Percentiles rank a stretch among this genome's conserved stretches.
Evolutionary conservation across 2,113 vertebrate species (phyloP).

Genomic region (Lophochroa leadbeateri): DNA sequence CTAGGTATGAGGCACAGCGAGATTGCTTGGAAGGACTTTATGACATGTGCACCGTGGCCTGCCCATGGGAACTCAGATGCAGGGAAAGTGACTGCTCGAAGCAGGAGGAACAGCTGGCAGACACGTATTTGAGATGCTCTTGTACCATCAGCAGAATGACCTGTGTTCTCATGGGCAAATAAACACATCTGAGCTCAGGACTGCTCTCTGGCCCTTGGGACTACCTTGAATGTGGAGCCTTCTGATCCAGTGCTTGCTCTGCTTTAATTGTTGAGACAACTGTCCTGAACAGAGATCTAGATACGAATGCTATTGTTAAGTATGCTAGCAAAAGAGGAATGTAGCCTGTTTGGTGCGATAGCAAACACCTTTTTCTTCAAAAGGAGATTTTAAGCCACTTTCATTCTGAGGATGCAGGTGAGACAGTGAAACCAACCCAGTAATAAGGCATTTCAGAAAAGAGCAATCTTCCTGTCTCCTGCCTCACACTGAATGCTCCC

Average conservation of each 20-base stretch:
- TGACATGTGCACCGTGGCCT: rapidly evolving
- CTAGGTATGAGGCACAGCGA: neutral
- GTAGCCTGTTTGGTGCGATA: neutral
- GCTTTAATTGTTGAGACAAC: neutral
- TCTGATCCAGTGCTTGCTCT: neutral
- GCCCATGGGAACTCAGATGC: neutral
- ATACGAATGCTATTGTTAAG: neutral
- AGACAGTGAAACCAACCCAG: neutral
- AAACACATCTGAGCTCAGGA: constrained; percentile 1
- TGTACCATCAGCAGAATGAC: neutral
- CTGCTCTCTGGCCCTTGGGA: neutral
- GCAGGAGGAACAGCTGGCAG: neutral
- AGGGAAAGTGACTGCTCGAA: neutral
- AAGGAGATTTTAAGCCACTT: neutral
- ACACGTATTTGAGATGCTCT: rapidly evolving
- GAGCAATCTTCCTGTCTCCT: neutral
- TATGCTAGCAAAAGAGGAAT: neutral
- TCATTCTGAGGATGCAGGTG: neutral
- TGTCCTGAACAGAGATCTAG: neutral
- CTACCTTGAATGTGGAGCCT: neutral
- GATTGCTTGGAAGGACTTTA: neutral
- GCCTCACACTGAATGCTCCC: neutral
- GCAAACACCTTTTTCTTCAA: neutral
- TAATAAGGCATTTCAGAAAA: neutral
- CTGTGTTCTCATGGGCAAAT: neutral